A percentile compares a stretch with the other conserved stretches of the same genome.
phyloP scores from a whole-genome alignment of 2,888 invertebrate genomes.

The Lamellibrachia satsuma region DNA sequence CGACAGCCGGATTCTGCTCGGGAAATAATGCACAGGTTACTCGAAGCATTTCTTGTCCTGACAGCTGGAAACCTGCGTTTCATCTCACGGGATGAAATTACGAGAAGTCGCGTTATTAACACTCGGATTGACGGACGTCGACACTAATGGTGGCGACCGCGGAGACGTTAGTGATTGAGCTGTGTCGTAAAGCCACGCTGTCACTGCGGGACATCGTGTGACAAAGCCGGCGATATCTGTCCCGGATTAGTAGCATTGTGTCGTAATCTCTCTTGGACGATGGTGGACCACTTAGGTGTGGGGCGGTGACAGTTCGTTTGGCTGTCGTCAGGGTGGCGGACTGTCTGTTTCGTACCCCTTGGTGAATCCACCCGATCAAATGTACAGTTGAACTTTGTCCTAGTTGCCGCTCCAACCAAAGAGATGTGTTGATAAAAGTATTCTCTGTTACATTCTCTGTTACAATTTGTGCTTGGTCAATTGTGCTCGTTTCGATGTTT shows the following conservation, averaged over 20 bases:
- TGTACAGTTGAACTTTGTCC: no score
- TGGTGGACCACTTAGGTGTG: not conserved
- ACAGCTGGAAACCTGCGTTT: not conserved
- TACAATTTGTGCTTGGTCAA: no score
- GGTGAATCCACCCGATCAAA: no score
- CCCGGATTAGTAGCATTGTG: not conserved
- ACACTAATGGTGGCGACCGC: not conserved
- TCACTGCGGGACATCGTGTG: not conserved
- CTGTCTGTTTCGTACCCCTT: no score
- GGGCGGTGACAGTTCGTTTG: no score
- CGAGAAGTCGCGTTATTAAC: not conserved
- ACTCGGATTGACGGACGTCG: not conserved
- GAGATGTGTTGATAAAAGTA: no score
- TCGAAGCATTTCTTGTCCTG: not conserved
- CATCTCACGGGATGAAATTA: not conserved
- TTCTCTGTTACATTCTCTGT: no score
- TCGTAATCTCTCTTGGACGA: no score
- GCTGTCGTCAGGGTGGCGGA: no score
- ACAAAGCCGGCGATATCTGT: not conserved
- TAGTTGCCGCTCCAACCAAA: no score
- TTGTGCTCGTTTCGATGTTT: no score
- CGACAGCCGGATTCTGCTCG: not conserved
- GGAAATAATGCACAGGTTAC: not conserved
- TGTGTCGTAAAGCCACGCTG: not conserved
- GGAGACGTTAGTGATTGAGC: not conserved